Evolutionary conservation across 37 sponge, comb jelly and placozoan genomes (phyloP), one percentile per base, ranked within the genome.

Genomic region (Halichondria panicea): DNA sequence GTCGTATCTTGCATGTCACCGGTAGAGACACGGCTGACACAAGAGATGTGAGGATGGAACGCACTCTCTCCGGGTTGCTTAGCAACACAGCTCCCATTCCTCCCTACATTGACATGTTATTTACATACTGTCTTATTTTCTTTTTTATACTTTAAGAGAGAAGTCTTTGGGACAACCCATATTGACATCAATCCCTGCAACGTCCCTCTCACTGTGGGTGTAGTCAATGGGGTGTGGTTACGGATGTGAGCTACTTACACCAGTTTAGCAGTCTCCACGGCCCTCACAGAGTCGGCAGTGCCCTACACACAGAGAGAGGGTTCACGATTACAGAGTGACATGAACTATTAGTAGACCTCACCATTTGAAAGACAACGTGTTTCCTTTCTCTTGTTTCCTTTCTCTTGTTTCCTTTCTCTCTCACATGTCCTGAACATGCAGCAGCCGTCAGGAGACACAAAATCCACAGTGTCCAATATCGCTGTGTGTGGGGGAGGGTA

Each of bases 151-250:
- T 72, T 98, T 94, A 13, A 93, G 66, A 21, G 99, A 98, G 79
- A 87, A 98, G 37, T 90, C 91, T 81, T 98, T 98, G 36, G 99
- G 99, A 70, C 99, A 98, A 38, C 99, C 99, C 99, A 98, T 98
- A 88, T 98, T 98, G 32, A 98, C 84, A 63, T 98, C 99, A 60
- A 98, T 91, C 31, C 94, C 99, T 50, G 99, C 93, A 0, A 97
- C 95, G 73, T 97, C 95, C 28, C 60, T 63, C 45, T 89, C 88
- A 61, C 94, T 94, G 66, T 40, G 43, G 9, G 52, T 69, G n/a
- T n/a, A n/a, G n/a, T n/a, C n/a, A n/a, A n/a, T n/a, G 52, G 41
- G 12, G 60, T 58, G 24, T 58, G 60, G 24, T 24, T 24, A 58
- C 28, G 60, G 60, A 6, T n/a, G 60, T 27, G 7, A 58, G 60